Evolutionary conservation across 2,888 invertebrate genomes (phyloP), one percentile per base, ranked within the genome.

Genomic region (Archips crataeganus): DNA sequence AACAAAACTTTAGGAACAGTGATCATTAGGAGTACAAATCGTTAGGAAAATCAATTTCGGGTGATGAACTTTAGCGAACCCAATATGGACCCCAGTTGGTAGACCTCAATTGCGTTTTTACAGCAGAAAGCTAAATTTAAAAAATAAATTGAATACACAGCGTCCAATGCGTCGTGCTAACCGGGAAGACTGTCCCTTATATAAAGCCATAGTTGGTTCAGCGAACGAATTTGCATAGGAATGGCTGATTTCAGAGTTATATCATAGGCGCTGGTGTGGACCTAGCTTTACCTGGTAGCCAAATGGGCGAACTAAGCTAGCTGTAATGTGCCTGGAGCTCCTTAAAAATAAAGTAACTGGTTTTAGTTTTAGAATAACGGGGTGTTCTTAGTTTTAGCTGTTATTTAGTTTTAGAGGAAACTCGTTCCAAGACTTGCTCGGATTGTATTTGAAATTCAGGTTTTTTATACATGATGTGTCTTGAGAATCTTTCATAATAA

Each of bases 171-270:
- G 8, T 15, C 45, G 60, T 60, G 49, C 51, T 42, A 45, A 70
- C 64, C 45, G 70, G 45, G 70, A 74, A 42, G 59, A 45, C 60
- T 45, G 65, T 45, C 64, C 65, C 70, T 70, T 74, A 74, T 70
- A 74, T 74, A 74, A 74, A 74, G 74, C 74, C 74, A 74, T 74
- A 74, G 74, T 74, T 70, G 74, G 74, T 74, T 74, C 74, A 74
- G 74, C 74, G 74, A 70, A 39, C 65, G 65, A 74, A 76, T 76
- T 71, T 74, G 70, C 75, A 76, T 76, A 76, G 69, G 74, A 76
- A 76, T 70, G 74, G 75, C 64, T 76, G 74, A 76, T 76, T 76
- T 74, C 68, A 64, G 73, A 67, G 74, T 76, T 76, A 76, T 74
- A 74, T 70, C 74, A 74, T 74, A 74, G 74, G 69, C 73, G 65